These are phyloP conservation scores for Gnathonemus longibarbis DNA, from an alignment of 2,113 vertebrate species.

Conservation along the genomic window DNA sequence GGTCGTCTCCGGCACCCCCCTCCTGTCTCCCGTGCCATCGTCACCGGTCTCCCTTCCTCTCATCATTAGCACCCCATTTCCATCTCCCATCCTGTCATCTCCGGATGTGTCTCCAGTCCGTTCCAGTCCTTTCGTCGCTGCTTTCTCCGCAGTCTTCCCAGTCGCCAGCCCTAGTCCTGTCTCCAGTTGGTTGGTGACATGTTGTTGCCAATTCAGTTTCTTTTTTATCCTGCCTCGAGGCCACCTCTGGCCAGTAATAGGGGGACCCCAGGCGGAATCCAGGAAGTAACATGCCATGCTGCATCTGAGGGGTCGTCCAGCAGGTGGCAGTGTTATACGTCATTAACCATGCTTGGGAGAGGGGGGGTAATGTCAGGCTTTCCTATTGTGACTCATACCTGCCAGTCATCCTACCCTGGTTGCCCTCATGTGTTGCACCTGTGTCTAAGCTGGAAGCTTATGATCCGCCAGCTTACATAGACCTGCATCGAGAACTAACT, in stretches of 20 bases:
- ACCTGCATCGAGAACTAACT: neutral
- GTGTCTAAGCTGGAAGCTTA: neutral
- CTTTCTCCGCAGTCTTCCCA: neutral
- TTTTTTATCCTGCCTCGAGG: neutral
- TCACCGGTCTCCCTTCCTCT: neutral
- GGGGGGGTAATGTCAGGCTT: neutral
- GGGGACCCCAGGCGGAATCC: neutral
- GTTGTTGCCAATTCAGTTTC: neutral
- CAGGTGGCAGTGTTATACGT: neutral
- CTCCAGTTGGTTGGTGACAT: neutral
- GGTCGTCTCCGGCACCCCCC: neutral
- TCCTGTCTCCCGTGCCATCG: neutral
- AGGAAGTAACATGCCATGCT: neutral
- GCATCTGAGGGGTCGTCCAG: neutral
- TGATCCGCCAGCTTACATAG: neutral
- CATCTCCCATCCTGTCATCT: neutral
- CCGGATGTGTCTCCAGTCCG: neutral
- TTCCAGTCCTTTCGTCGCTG: neutral
- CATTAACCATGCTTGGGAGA: neutral
- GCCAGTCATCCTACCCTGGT: neutral
- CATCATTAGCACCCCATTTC: neutral
- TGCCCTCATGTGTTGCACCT: neutral
- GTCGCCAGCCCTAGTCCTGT: neutral
- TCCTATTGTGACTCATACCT: neutral
- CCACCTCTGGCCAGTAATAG: neutral